These are phyloP conservation scores for Acromyrmex echinatior DNA, from an alignment of 1,140 invertebrate genomes.

Conservation along the genomic window DNA sequence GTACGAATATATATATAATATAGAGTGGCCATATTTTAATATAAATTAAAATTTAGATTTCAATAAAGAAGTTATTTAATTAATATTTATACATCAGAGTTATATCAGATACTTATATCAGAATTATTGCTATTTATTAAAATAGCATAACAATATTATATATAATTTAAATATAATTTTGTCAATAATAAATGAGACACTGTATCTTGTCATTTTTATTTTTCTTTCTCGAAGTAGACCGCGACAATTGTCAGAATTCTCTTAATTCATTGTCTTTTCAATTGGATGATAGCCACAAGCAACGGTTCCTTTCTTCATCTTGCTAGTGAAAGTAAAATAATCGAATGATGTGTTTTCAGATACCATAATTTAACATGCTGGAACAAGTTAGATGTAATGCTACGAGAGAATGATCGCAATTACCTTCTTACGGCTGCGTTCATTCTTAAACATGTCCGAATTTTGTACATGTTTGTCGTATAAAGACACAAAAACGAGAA, in stretches of 20 bases:
- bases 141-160: not conserved
- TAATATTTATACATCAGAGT: not conserved
- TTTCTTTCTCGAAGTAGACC: constrained; percentile 8
- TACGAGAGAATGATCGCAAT: constrained; percentile 22
- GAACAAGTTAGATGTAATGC: constrained; percentile 5
- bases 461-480: constrained; percentile 26
- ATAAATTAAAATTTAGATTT: not conserved
- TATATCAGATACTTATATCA: not conserved
- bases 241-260: not conserved
- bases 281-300: constrained; percentile 29
- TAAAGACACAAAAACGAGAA: not conserved
- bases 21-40: not conserved
- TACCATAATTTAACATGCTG: constrained; percentile 10
- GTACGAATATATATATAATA: not conserved
- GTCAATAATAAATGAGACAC: not conserved
- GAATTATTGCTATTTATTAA: not conserved
- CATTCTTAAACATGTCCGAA: not conserved
- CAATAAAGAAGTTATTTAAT: not conserved
- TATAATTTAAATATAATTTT: not conserved
- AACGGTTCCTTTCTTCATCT: constrained; percentile 48
- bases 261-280: not conserved
- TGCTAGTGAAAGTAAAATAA: constrained; percentile 78
- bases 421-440: not conserved
- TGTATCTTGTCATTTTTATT: not conserved
- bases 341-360: constrained; percentile 58